These are phyloP conservation scores for Cataglyphis albicans DNA, from an alignment of 2,888 invertebrate genomes.

Conservation along the genomic window DNA sequence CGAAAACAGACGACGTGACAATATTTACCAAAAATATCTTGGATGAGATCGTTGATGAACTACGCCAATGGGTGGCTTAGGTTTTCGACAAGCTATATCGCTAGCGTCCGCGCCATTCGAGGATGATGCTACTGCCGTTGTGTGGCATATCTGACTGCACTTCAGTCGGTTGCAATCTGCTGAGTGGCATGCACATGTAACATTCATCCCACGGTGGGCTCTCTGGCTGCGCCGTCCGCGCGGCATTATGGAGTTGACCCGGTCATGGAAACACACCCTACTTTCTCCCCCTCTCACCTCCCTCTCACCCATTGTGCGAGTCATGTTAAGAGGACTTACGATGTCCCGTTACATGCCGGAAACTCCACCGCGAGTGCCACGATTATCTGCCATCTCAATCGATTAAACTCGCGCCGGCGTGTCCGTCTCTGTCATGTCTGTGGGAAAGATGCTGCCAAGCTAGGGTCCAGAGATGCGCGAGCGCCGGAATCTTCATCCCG, in stretches of 20 bases:
- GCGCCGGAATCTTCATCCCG: background rate
- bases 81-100: constrained; percentile 63
- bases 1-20: background rate
- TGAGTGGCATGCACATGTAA: constrained; percentile 80
- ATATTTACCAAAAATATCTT: background rate
- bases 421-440: background rate
- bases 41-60: background rate
- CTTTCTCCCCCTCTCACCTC: background rate
- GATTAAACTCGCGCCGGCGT: constrained; percentile 26
- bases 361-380: constrained; percentile 64
- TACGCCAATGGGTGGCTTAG: constrained; percentile 50
- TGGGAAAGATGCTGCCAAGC: background rate
- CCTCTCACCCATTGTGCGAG: constrained; percentile 38
- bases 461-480: background rate
- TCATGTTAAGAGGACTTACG: constrained; percentile 67
- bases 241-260: constrained; percentile 48
- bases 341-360: constrained; percentile 54
- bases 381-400: constrained; percentile 60
- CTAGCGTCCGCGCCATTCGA: constrained; percentile 67
- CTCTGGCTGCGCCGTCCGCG: constrained; percentile 26
- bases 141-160: constrained; percentile 72
- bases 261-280: constrained; percentile 58
- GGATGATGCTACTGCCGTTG: constrained; percentile 58
- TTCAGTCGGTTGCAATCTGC: constrained; percentile 80
- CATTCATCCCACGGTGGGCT: constrained; percentile 75